A percentile compares a stretch with the other conserved stretches of the same genome.
phyloP scores from a whole-genome alignment of 2,113 vertebrate genomes.

The Puntigrus tetrazona region DNA sequence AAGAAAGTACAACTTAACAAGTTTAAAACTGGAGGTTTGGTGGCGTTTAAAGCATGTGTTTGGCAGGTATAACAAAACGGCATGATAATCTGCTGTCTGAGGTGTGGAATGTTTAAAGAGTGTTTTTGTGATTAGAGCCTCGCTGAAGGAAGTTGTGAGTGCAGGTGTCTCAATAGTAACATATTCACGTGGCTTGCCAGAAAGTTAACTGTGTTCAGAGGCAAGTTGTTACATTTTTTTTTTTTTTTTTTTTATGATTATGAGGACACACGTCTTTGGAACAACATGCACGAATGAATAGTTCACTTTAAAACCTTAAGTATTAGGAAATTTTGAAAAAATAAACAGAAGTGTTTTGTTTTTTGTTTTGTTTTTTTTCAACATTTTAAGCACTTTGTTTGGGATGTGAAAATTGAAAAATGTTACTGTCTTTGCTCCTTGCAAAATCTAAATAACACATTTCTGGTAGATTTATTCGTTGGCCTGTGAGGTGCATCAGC shows the following conservation, averaged over 20 bases:
- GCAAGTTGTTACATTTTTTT: neutral
- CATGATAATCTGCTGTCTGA: slow-evolving; percentile 19
- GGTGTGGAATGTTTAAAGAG: slow-evolving; percentile 32
- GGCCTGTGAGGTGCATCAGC: neutral
- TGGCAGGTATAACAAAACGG: neutral
- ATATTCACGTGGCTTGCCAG: neutral
- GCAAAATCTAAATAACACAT: slow-evolving; percentile 3
- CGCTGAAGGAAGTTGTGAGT: neutral
- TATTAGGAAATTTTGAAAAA: neutral
- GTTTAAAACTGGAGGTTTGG: neutral
- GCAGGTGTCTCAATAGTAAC: neutral
- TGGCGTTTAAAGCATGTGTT: neutral
- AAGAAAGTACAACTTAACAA: neutral
- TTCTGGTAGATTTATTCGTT: neutral
- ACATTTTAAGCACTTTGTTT: neutral
- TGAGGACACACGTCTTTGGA: too few relatives aligned
- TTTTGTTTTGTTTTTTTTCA: neutral
- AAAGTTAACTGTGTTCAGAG: neutral
- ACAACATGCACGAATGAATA: neutral
- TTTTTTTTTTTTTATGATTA: neutral
- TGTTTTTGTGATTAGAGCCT: slow-evolving; percentile 3
- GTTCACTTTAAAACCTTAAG: neutral
- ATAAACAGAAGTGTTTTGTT: neutral
- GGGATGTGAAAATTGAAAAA: neutral
- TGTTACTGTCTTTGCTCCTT: neutral